Evolutionary conservation across 2,113 vertebrate genomes (phyloP), one percentile per base, ranked within the genome.

Genomic region (Sylvicapra grimmia): DNA sequence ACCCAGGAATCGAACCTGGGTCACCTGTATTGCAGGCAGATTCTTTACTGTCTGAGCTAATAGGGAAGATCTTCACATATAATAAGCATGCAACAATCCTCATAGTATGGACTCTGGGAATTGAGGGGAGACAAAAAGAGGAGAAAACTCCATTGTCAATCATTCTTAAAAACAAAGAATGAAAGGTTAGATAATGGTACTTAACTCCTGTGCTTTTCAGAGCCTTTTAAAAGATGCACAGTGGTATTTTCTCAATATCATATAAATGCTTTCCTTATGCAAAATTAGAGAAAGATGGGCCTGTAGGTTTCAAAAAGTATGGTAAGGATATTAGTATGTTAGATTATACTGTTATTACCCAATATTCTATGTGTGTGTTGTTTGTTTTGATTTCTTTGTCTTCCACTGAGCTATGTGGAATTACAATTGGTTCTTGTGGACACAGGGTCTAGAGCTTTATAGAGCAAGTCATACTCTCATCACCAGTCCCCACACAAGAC

Each of bases 361-460:
- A 40, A 11, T 58, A 65, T 40, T 33, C 11, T 90, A 6, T 14
- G 15, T 16, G 19, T 19, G 2, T 9, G 0, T 65, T 89, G 8
- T 11, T 90, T 85, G n/a, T 54, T 93, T 89, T 65, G 33, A 59
- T 84, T 92, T 54, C 12, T 87, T 84, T 82, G 8, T 19, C 25
- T 65, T 96, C 23, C 77, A 25, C 5, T 2, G 14, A 25, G 0
- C 7, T 65, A 8, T n/a, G 49, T 79, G 16, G 31, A 54, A 47
- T 95, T 36, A 58, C 53, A 33, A 47, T 16, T 40, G 23, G 9
- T n/a, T 86, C 59, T 77, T 72, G 1, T 40, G 53, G 15, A 49
- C 4, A 21, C 5, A 53, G n/a, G 0, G 2, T 33, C 3, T 13
- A 6, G 18, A 77, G 3, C 3, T 58, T 65, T 5, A 15, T 1